Evolutionary conservation across 2,113 vertebrate genomes (phyloP), one percentile per base, ranked within the genome.

Genomic region (Micronycteris hirsuta): DNA sequence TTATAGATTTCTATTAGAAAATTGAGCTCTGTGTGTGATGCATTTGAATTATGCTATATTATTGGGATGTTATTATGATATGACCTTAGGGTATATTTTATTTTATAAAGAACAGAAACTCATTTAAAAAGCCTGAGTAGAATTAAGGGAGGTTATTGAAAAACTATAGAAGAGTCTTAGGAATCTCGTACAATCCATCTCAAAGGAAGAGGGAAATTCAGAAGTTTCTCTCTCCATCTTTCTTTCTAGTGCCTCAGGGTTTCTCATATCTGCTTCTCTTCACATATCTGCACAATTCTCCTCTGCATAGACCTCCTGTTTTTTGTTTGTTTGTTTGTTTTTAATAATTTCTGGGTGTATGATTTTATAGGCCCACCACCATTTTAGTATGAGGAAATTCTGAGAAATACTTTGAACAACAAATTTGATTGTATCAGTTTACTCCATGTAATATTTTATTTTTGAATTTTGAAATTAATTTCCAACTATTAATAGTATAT

Each of bases 391-490:
- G 22, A 77, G 15, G 20, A 82, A 56, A 78, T 71, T 63, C 33
- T 58, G 38, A 26, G 43, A 91, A 87, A 71, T n/a, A 41, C n/a
- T 45, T 49, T 77, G 15, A 54, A 83, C 63, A 52, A 77, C 33
- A 33, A 63, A 52, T 83, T 67, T 67, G 22, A 74, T 49, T 86
- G 5, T 82, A 36, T 61, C 15, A 14, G 11, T 78, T 93, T 56
- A 54, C 4, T 41, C 26, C 16, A 92, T 38, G 15, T 70, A 68
- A 61, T 83, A 77, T 71, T 83, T 83, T 84, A 74, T 36, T 86
- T 95, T 95, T 91, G 31, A 71, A 74, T 88, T 76, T 87, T 67
- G 33, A 26, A 67, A 67, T 90, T 36, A 81, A 80, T 85, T 67
- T 76, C 28, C 9, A 33, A 9, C 45, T 84, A 77, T 56, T 73